A percentile compares a stretch with the other conserved stretches of the same genome.
phyloP scores from a whole-genome alignment of 2,113 vertebrate genomes.

The Oriolus oriolus region DNA sequence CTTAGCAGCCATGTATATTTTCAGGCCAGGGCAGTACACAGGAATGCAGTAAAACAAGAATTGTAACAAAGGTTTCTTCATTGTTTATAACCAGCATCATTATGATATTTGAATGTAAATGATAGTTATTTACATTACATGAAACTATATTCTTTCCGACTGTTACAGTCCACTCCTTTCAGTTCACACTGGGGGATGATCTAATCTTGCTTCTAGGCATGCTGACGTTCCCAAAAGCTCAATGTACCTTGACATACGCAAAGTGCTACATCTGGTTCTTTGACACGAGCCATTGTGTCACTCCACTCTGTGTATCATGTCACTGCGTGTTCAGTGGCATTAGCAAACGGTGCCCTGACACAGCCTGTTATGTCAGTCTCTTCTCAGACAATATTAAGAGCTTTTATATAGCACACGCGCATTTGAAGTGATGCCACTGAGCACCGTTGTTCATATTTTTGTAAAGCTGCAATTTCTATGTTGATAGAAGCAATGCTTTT shows the following conservation, averaged over 20 bases:
- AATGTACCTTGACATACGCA: constrained; percentile 6
- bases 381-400: background rate
- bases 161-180: background rate
- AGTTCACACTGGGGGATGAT: background rate
- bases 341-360: background rate
- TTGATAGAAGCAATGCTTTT: background rate
- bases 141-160: background rate
- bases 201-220: background rate
- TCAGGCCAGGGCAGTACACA: background rate
- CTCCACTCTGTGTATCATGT: background rate
- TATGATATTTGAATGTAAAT: background rate
- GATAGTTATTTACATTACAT: background rate
- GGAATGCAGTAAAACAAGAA: background rate
- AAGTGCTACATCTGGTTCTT: constrained; percentile 1
- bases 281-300: constrained; percentile 12
- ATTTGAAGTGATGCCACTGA: background rate
- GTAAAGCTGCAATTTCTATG: background rate
- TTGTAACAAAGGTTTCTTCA: background rate
- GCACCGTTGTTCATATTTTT: background rate
- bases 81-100: background rate
- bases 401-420: background rate
- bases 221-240: background rate
- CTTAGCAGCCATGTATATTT: background rate
- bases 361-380: background rate
- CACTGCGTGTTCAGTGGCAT: background rate